Evolutionary conservation across 2,888 invertebrate species (phyloP), one percentile per base, ranked within the genome.

Genomic region (Drosophila ezoana): DNA sequence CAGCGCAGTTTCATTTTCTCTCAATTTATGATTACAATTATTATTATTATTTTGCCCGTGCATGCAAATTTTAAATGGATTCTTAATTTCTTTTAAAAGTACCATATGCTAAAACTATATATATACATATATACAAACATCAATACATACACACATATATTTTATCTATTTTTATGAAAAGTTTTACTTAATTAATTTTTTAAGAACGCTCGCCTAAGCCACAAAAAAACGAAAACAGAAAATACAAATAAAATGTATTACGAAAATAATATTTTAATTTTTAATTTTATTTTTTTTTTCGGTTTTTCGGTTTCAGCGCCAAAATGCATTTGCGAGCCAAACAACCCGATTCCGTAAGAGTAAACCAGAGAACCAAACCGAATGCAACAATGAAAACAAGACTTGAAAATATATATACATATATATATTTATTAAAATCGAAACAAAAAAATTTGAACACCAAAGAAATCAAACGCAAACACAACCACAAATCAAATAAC

Each of bases 111-210:
- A 41, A 23, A 41, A 53, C 58, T 45, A 16, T 60, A 65, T 38
- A 48, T 54, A 66, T 32, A 66, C 38, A 40, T 58, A 72, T 51
- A 53, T n/a, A 60, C 35, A 23, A 6, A 14, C 28, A 56, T 60
- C 59, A 58, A 78, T 66, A 60, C 61, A 78, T 68, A 60, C 62
- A 52, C 45, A 51, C 52, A 58, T 53, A 79, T 67, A 81, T 86
- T 79, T 80, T 76, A 82, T 72, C 65, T 83, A 83, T 72, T 81
- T 72, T 80, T 82, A 79, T 75, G 70, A 78, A 79, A 57, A 65
- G 59, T 81, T 87, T 81, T 89, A 74, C 75, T 72, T 81, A 71
- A 80, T 80, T 83, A 81, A 76, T 80, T 83, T 85, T 74, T 67
- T 71, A 75, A 56, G 48, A 72, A 75, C 57, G 48, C 70, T 66